phyloP scores from a whole-genome alignment of 2,113 vertebrate species.

The Paratilapia polleni region DNA sequence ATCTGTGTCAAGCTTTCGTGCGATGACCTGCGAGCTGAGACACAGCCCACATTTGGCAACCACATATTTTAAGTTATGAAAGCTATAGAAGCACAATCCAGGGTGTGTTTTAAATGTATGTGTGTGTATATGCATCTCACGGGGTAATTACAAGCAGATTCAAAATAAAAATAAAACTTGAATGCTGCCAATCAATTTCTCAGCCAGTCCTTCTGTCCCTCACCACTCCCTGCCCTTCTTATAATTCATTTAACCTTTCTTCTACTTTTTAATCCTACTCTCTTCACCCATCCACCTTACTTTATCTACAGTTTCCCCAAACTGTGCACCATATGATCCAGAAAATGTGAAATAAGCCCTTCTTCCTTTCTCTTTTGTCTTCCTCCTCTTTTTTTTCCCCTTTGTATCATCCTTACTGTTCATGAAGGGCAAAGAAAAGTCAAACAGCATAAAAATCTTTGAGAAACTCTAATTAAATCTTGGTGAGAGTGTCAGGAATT shows the following conservation, averaged over 20 bases:
- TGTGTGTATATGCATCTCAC: background rate
- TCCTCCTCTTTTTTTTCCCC: background rate
- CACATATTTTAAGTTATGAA: background rate
- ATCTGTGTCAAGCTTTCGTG: background rate
- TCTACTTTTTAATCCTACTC: conserved; percentile 29
- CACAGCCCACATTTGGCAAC: background rate
- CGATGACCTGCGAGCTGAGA: too few species aligned
- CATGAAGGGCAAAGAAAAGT: conserved; percentile 27
- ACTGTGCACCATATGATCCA: conserved; percentile 18
- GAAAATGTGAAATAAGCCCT: conserved; percentile 33
- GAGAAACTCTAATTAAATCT: background rate
- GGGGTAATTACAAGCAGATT: background rate
- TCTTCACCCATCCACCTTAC: conserved; percentile 12
- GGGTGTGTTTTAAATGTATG: background rate
- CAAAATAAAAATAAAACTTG: background rate
- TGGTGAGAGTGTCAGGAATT: background rate
- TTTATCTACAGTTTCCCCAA: conserved; percentile 21
- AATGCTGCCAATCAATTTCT: conserved; percentile 47
- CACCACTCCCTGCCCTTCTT: conserved; percentile 11
- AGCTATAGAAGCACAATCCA: background rate
- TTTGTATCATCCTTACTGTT: conserved; percentile 8
- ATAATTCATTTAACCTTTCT: background rate
- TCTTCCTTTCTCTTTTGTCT: background rate
- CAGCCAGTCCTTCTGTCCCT: background rate
- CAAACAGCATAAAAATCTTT: background rate